These are phyloP conservation scores for Argopecten irradians DNA, from an alignment of 1,140 invertebrate genomes.

Conservation along the genomic window DNA sequence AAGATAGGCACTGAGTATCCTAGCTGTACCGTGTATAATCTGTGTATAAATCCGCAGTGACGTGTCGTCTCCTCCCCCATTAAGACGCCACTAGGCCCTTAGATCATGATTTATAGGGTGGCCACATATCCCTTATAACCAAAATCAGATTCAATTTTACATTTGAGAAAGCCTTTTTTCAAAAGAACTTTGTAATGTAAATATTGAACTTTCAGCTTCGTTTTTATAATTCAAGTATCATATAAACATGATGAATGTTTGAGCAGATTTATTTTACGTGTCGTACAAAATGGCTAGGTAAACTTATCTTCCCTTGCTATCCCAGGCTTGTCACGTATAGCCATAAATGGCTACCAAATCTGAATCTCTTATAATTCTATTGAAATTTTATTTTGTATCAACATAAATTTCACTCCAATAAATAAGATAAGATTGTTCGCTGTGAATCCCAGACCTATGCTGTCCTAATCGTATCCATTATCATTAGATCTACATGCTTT, in stretches of 20 bases:
- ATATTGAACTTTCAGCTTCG: not conserved
- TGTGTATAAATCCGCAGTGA: too few relatives aligned
- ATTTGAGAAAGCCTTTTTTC: not conserved
- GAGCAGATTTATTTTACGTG: not conserved
- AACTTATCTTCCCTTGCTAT: not conserved
- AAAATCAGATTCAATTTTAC: not conserved
- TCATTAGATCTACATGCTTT: too few relatives aligned
- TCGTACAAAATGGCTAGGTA: not conserved
- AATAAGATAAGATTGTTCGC: not conserved
- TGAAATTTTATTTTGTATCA: not conserved
- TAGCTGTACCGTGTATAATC: too few relatives aligned
- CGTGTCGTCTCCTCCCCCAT: not conserved
- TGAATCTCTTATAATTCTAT: conserved; percentile 1
- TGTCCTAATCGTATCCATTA: too few relatives aligned
- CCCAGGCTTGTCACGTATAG: not conserved
- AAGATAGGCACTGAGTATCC: too few relatives aligned
- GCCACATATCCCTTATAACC: not conserved
- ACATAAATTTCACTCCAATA: not conserved
- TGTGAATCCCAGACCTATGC: too few relatives aligned
- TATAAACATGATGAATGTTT: not conserved
- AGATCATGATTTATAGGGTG: not conserved
- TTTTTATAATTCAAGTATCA: not conserved
- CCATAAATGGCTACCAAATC: not conserved
- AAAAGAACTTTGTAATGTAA: not conserved
- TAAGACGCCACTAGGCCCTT: not conserved